phyloP scores from a whole-genome alignment of 2,113 vertebrate species.

The Pseudopodoces humilis region DNA sequence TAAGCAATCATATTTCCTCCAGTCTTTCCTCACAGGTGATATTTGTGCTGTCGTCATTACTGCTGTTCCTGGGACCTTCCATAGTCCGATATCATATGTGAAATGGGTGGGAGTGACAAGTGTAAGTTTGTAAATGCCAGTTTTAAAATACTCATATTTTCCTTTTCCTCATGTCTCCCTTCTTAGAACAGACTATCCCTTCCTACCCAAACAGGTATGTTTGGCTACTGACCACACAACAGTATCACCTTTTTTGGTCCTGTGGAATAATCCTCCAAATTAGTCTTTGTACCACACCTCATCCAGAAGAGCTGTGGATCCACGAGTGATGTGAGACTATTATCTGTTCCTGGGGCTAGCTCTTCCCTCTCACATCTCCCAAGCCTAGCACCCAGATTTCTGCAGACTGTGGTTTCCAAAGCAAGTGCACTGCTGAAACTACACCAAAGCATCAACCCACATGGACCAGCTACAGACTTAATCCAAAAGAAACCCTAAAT shows the following conservation, averaged over 20 bases:
- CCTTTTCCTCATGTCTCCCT: background rate
- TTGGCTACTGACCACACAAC: background rate
- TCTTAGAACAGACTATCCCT: background rate
- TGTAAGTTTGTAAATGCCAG: background rate
- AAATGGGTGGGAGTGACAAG: background rate
- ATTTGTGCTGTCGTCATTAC: background rate
- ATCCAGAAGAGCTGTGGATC: background rate
- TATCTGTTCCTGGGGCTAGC: background rate
- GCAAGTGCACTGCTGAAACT: background rate
- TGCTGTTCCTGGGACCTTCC: background rate
- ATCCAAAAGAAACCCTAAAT: background rate
- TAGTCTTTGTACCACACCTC: background rate
- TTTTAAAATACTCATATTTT: background rate
- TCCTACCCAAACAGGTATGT: background rate
- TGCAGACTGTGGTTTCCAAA: background rate
- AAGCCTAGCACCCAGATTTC: background rate
- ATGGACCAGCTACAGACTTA: background rate
- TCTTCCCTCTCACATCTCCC: background rate
- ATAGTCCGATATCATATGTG: background rate
- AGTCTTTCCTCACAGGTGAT: background rate
- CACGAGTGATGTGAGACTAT: accelerated
- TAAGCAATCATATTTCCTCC: background rate
- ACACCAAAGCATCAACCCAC: background rate
- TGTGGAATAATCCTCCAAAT: background rate
- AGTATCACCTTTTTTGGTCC: background rate